Evolutionary conservation across 2,888 invertebrate species (phyloP).

Genomic region (Thymelicus sylvestris): DNA sequence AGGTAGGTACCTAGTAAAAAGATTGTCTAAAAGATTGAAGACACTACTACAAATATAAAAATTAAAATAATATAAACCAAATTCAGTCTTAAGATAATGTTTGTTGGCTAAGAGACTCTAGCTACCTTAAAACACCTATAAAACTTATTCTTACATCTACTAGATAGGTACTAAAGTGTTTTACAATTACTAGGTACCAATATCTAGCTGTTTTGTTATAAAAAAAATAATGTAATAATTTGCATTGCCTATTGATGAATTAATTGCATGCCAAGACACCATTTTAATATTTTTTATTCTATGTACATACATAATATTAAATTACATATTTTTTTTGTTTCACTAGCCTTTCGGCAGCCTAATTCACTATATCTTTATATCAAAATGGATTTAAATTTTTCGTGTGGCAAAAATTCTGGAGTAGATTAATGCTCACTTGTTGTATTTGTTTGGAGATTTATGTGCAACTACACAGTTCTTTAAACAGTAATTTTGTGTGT

Average conservation of each 20-base stretch:
- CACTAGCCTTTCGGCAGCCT: too few relatives aligned
- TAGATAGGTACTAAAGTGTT: slow-evolving; percentile 11
- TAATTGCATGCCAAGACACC: too few relatives aligned
- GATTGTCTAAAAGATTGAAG: neutral
- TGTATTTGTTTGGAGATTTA: too few relatives aligned
- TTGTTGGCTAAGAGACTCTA: slow-evolving; percentile 14
- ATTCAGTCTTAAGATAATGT: slow-evolving; percentile 31
- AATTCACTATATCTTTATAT: too few relatives aligned
- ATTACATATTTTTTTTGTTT: too few relatives aligned
- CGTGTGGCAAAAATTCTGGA: too few relatives aligned
- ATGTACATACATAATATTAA: too few relatives aligned
- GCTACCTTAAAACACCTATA: slow-evolving; percentile 15
- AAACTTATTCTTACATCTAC: slow-evolving; percentile 16
- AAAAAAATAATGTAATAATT: neutral
- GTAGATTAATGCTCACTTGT: too few relatives aligned
- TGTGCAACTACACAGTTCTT: too few relatives aligned
- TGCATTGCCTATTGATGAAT: neutral
- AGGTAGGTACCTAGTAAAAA: slow-evolving; percentile 9
- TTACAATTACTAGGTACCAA: slow-evolving; percentile 5
- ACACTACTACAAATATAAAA: neutral
- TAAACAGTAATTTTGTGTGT: too few relatives aligned
- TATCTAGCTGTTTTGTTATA: neutral
- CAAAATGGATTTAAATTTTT: too few relatives aligned
- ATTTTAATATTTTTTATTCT: too few relatives aligned
- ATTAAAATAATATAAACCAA: slow-evolving; percentile 14